phyloP scores from a whole-genome alignment of 2,797 vertebrate species.

The Benthosema pterotum region DNA sequence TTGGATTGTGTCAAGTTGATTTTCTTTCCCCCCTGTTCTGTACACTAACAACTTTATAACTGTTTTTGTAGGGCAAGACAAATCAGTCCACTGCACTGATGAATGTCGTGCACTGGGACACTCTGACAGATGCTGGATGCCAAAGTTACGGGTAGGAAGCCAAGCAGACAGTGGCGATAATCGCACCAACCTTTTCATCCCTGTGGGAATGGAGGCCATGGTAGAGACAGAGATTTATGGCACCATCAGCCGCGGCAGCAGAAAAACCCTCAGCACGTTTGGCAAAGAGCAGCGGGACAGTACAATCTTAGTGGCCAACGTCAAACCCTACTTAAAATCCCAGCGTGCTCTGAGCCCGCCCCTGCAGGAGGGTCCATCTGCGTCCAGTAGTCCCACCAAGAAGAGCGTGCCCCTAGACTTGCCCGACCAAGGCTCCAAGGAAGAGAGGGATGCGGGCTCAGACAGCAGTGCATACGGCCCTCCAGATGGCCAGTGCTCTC shows the following conservation, averaged over 20 bases:
- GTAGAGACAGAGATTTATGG: constrained; percentile 97
- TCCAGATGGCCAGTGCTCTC: constrained; percentile 90
- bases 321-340: constrained; percentile 98
- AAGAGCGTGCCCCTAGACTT: constrained; percentile 86
- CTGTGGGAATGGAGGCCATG: constrained; percentile 89
- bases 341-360: constrained; percentile 96
- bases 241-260: constrained; percentile 94
- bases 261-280: constrained; percentile 98
- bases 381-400: constrained; percentile 92
- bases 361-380: constrained; percentile 92
- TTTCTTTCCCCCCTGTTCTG: constrained; percentile 43
- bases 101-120: constrained; percentile 98
- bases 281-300: constrained; percentile 98
- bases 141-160: constrained; percentile 95
- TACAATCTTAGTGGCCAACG: constrained; percentile 98
- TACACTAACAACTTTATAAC: constrained; percentile 74
- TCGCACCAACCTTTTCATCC: constrained; percentile 84
- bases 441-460: constrained; percentile 86
- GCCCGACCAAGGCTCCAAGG: constrained; percentile 87
- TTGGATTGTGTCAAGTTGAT: constrained; percentile 47
- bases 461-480: constrained; percentile 89
- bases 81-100: constrained; percentile 97
- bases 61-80: constrained; percentile 91
- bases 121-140: constrained; percentile 99
- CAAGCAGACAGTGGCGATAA: constrained; percentile 92